phyloP scores from a whole-genome alignment of 2,888 invertebrate genomes.

The Megamerina dolium region DNA sequence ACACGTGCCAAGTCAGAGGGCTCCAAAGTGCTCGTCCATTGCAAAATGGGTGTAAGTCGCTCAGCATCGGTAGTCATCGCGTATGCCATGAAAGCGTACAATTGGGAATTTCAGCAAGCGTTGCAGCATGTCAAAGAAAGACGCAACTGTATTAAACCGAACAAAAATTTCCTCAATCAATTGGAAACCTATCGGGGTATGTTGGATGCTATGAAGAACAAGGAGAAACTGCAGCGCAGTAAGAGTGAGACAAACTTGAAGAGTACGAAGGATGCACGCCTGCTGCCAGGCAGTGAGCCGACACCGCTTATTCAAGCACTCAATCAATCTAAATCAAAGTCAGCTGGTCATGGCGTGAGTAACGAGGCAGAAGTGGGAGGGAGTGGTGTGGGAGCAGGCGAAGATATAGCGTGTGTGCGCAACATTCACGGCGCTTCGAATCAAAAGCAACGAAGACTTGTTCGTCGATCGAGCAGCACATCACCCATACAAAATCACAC shows the following conservation, averaged over 20 bases:
- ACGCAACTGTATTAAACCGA: slow-evolving; percentile 92
- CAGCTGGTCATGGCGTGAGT: slow-evolving; percentile 20
- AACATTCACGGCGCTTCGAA: slow-evolving; percentile 25
- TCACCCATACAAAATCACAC: slow-evolving; percentile 37
- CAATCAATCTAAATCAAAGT: slow-evolving; percentile 45
- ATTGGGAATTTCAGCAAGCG: slow-evolving; percentile 87
- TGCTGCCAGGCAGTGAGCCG: slow-evolving; percentile 55
- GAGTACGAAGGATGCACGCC: slow-evolving; percentile 57
- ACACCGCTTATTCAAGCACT: slow-evolving; percentile 58
- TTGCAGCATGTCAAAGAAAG: slow-evolving; percentile 84
- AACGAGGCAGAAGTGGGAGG: too few relatives aligned
- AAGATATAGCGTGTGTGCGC: neutral
- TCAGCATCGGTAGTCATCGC: slow-evolving; percentile 98
- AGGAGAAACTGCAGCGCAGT: slow-evolving; percentile 84
- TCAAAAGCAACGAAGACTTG: slow-evolving; percentile 38
- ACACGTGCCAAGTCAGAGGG: slow-evolving; percentile 83
- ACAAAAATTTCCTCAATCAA: slow-evolving; percentile 89
- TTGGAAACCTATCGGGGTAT: slow-evolving; percentile 95
- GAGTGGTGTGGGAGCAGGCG: slow-evolving; percentile 13
- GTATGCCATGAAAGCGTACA: slow-evolving; percentile 96
- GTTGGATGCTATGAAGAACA: slow-evolving; percentile 92
- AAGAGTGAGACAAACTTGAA: slow-evolving; percentile 89
- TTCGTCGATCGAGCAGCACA: slow-evolving; percentile 45
- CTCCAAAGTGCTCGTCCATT: slow-evolving; percentile 94
- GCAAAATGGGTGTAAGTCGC: slow-evolving; percentile 98